Evolutionary conservation across 2,113 vertebrate genomes (phyloP), one percentile per base, ranked within the genome.

Genomic region (Micromys minutus): DNA sequence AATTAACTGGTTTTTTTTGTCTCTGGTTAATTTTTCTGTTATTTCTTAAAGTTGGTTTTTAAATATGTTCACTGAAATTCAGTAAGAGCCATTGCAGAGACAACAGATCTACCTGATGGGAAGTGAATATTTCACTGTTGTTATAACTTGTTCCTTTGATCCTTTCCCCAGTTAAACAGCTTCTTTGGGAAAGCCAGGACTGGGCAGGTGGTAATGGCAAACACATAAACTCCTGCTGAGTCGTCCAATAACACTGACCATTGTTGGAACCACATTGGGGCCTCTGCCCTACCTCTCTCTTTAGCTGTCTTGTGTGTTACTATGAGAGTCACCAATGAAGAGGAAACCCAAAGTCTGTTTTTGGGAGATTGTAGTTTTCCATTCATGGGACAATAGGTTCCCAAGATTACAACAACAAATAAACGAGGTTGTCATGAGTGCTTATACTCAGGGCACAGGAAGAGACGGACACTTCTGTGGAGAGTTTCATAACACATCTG

Each of bases 201-300:
- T 31, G 16, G 29, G 57, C 21, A 75, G 1, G 50, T 5, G 5
- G 5, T 3, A 17, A 6, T 85, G 13, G n/a, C 55, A 29, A 59
- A 42, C 21, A 16, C 21, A 29, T 50, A 61, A 22, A 3, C 17
- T 8, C 31, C 45, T 26, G 0, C 12, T 69, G 29, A 55, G 50
- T 34, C n/a, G 7, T 29, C 19, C 7, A 34, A 24, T 7, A 12
- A 15, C 11, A 26, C 11, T 2, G 16, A 9, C 65, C n/a, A 36
- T 36, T 2, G 0, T 9, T 85, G 22, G 2, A 2, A 17, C 59
- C 29, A 52, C 7, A 2, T 11, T 24, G n/a, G 29, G 8, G 0
- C 11, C 6, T 52, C 26, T 50, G 31, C 47, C 2, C 74, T 13
- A 3, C 21, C 3, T 65, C 69, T 45, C 22, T 65, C 36, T 1